Base-by-base conservation (phyloP, 2,888 invertebrate species). In the Dyspetes luteomarginatus region DNA sequence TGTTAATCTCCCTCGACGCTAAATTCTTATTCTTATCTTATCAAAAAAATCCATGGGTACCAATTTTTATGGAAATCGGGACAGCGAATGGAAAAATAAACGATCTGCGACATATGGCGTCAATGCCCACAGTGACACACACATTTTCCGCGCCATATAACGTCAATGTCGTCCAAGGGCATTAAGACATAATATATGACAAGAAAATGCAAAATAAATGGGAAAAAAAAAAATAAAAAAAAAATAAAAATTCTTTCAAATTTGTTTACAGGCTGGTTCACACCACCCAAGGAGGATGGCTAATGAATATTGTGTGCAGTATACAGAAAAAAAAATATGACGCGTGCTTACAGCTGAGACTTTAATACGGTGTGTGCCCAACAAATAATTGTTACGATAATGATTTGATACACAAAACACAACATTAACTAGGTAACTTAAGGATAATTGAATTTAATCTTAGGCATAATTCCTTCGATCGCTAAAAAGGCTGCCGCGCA, bases 211-310 rank as follows among this genome's bases (percentile, higher is more conserved):
- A 50, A 15, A 71, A 65, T 68, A 43, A 26, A 41, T 56, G 75
- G 19, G 9, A 15, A 41, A n/a, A n/a, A n/a, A n/a, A n/a, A n/a
- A n/a, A n/a, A n/a, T n/a, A n/a, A n/a, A n/a, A n/a, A n/a, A n/a
- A n/a, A n/a, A n/a, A n/a, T n/a, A n/a, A n/a, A n/a, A n/a, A n/a
- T n/a, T 43, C 43, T 73, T 30, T 12, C 3, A 30, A 19, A 41
- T 28, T 36, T 43, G 28, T 85, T 94, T 94, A 12, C 93, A 97
- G 97, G 97, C 87, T 97, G 97, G 97, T 97, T 97, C 92, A 97
- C 97, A 89, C 97, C 97, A 72, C 97, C 97, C 30, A 97, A 97
- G 92, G 97, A 97, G 94, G 97, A 97, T 93, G 97, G 97, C 94
- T 97, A 97, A 96, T 91, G 84, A 87, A 85, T 67, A 86, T 69